Evolutionary conservation across 2,888 invertebrate species (phyloP).

Genomic region (Phyllotreta striolata): DNA sequence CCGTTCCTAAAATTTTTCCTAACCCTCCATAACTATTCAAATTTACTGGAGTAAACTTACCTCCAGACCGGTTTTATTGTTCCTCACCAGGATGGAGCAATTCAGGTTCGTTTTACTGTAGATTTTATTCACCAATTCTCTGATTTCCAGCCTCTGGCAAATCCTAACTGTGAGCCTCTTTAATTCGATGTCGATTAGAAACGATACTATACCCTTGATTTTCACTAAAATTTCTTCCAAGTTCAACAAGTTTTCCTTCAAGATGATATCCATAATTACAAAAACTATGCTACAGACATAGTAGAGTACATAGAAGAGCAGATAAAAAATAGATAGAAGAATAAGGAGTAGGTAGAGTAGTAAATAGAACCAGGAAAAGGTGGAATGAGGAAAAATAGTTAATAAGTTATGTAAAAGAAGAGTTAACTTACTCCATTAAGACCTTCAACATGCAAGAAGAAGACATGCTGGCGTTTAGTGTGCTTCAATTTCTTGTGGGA

Average conservation of each 20-base stretch:
- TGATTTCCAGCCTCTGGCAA: conserved; percentile 43
- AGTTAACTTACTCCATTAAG: conserved; percentile 30
- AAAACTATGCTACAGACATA: neutral
- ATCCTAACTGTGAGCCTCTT: conserved; percentile 49
- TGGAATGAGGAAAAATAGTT: too few relatives aligned
- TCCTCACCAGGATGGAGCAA: conserved; percentile 45
- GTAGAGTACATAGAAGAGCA: neutral
- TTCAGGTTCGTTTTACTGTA: conserved; percentile 41
- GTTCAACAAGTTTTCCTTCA: conserved; percentile 40
- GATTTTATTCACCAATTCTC: conserved; percentile 45
- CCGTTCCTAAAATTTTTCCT: conserved; percentile 32
- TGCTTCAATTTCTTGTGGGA: conserved; percentile 30
- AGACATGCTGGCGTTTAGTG: conserved; percentile 35
- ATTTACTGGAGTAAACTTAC: conserved; percentile 29
- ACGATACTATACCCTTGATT: conserved; percentile 51
- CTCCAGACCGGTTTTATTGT: conserved; percentile 41
- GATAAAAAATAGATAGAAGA: too few relatives aligned
- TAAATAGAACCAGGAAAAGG: too few relatives aligned
- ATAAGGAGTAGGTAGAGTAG: too few relatives aligned
- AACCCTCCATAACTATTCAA: conserved; percentile 1
- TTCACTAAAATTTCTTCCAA: conserved; percentile 46
- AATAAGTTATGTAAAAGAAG: too few relatives aligned
- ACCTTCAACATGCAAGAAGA: conserved; percentile 33
- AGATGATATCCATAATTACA: conserved; percentile 21
- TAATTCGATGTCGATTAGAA: conserved; percentile 48